A percentile compares a stretch with the other conserved stretches of the same genome.
Conservation (phyloP, 2,888 invertebrate genomes). For the Conistra vaccinii region DNA sequence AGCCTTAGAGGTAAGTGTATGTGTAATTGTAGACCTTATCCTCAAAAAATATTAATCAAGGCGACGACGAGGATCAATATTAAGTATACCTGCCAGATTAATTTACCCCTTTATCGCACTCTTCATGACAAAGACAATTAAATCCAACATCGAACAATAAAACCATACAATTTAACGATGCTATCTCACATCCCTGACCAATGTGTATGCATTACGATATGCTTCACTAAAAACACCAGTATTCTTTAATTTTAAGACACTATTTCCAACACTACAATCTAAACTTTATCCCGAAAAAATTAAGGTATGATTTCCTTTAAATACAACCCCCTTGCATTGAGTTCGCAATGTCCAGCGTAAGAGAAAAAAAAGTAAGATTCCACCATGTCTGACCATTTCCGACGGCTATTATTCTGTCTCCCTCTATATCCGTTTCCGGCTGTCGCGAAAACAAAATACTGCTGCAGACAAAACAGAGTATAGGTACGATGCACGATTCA, state of each 20-base stretch:
- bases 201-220: constrained; percentile 74
- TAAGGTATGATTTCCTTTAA: constrained; percentile 68
- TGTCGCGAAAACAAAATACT: constrained; percentile 90
- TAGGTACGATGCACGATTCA: constrained; percentile 64
- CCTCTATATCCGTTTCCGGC: constrained; percentile 90
- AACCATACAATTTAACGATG: constrained; percentile 59
- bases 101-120: constrained; percentile 11
- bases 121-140: constrained; percentile 26
- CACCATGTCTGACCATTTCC: constrained; percentile 91
- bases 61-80: neutral
- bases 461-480: constrained; percentile 79
- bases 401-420: constrained; percentile 91
- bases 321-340: constrained; percentile 74
- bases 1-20: too few relatives aligned
- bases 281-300: constrained; percentile 37
- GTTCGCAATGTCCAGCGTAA: constrained; percentile 86
- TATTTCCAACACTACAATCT: constrained; percentile 55
- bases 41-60: neutral
- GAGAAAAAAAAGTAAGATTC: constrained; percentile 87
- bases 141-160: constrained; percentile 46
- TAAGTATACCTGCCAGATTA: neutral
- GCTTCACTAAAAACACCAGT: constrained; percentile 72
- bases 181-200: constrained; percentile 72
- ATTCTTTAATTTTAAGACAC: constrained; percentile 63
- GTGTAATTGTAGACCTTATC: too few relatives aligned